Evolutionary conservation across 2,888 invertebrate genomes (phyloP), one percentile per base, ranked within the genome.

Genomic region (Polymixis lichenea): DNA sequence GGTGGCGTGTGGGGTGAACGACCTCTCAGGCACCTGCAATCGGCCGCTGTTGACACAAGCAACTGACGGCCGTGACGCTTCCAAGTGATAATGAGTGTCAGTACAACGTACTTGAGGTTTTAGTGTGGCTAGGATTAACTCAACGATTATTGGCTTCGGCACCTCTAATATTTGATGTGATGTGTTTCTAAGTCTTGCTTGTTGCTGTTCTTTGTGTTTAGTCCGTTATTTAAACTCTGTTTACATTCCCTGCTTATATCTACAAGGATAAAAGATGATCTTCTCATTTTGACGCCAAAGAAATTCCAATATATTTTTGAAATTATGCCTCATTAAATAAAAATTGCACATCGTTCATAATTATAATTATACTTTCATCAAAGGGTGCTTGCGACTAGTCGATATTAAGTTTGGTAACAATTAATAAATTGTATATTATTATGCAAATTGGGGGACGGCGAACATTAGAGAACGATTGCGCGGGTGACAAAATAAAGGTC

Each of bases 1-100:
- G 92, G 92, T 90, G 92, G 92, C 93, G 91, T 90, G 87, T 91
- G 92, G 92, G 96, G 94, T 95, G 93, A 95, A 94, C 82, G 95
- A 95, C 94, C 95, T 91, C 87, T 86, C 89, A 92, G 94, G 93
- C 94, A 96, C 96, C 96, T 96, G 96, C 95, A 95, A 94, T 95
- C 94, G 94, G 92, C 70, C 92, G 91, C 91, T 95, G 94, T 95
- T 95, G 95, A 95, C 94, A 95, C 90, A 95, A 93, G 91, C 91
- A 93, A 92, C 92, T 89, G 89, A 86, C 87, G 89, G 88, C 88
- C 89, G 92, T 93, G 93, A 94, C 93, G 92, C 89, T 90, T 91
- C 91, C 88, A 91, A 93, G 93, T 94, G 95, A 95, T 95, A 95
- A 95, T 95, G 91, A 94, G 89, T 91, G 90, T 90, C 91, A 91